Base-by-base conservation (phyloP, 2,888 invertebrate genomes). In the Melinopterus prodromus region DNA sequence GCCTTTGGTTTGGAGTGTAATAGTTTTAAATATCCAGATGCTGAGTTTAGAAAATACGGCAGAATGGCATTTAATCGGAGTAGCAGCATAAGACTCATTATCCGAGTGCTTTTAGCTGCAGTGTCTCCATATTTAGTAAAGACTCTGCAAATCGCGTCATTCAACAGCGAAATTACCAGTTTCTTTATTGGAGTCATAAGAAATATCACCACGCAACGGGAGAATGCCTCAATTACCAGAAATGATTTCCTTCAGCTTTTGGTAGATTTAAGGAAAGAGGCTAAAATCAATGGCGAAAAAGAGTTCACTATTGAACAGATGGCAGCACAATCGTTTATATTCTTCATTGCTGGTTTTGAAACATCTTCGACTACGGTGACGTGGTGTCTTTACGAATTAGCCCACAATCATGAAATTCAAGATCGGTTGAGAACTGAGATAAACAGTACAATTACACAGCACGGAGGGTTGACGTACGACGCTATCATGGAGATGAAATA, bases 311-410 rank as follows among this genome's bases (percentile, higher is more conserved):
- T 79, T 16, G 81, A 85, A 0, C 37, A 78, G 26, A 81, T 90
- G 36, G 77, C 85, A 0, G 86, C 89, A 0, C 88, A 90, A 16
- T 84, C 87, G 2, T 83, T 89, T 0, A 85, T 90, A 0, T 90
- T 91, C 82, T 90, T 90, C 80, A 36, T 89, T 0, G 91, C 90
- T 15, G 90, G 90, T 2, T 90, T 88, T 81, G 90, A 90, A 80
- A 90, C 90, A 0, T 89, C 90, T 0, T 88, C 89, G 0, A 85
- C 88, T 0, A 87, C 88, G 0, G 83, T 90, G 72, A 86, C 86
- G 9, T 89, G 88, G 70, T 80, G 88, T 0, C 83, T 87, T 0
- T 90, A 88, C 81, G 86, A 89, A 16, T 81, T 91, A 6, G 89
- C 91, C 0, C 38, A 77, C 0, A 84, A 90, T 80, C 86, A 84